phyloP scores from a whole-genome alignment of 2,888 invertebrate species.

The Macrostomum cliftonense region DNA sequence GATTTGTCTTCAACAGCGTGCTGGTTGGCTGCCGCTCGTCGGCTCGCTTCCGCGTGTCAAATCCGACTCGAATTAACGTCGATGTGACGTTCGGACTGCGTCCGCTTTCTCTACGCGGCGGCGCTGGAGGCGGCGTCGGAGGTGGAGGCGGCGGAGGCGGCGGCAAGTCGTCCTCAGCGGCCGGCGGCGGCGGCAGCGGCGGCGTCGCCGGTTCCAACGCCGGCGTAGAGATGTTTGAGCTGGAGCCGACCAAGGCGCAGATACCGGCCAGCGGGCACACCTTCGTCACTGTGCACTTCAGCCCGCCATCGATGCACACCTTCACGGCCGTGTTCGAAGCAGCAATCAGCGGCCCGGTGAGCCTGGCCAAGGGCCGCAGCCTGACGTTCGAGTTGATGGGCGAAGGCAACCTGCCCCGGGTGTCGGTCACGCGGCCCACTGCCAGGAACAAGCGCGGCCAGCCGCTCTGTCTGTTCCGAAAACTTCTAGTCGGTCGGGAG shows the following conservation, averaged over 20 bases:
- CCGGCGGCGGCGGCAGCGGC: background rate
- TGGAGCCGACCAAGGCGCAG: slow-evolving; percentile 31
- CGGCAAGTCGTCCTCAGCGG: background rate
- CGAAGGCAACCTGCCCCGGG: slow-evolving; percentile 35
- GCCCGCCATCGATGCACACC: slow-evolving; percentile 36
- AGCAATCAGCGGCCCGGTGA: slow-evolving; percentile 8
- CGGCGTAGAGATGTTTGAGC: slow-evolving; percentile 30
- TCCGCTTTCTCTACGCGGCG: background rate
- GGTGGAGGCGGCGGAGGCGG: background rate
- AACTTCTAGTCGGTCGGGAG: slow-evolving; percentile 23
- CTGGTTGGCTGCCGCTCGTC: slow-evolving; percentile 33
- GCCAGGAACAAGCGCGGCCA: slow-evolving; percentile 35
- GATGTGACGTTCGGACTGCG: slow-evolving; percentile 27
- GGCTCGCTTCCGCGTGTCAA: slow-evolving; percentile 35
- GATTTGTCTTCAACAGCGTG: slow-evolving; percentile 36
- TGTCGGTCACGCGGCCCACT: slow-evolving; percentile 28
- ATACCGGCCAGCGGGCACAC: slow-evolving; percentile 31
- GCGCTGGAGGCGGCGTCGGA: slow-evolving; percentile 12
- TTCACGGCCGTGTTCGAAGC: slow-evolving; percentile 27
- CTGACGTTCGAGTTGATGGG: slow-evolving; percentile 34
- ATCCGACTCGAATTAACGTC: slow-evolving; percentile 35
- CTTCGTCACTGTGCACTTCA: slow-evolving; percentile 34
- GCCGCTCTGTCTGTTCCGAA: slow-evolving; percentile 32
- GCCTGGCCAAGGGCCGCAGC: slow-evolving; percentile 25
- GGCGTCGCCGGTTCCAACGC: background rate